Conservation (phyloP, 2,797 vertebrate genomes). For the Mormyrops boulengeri region DNA sequence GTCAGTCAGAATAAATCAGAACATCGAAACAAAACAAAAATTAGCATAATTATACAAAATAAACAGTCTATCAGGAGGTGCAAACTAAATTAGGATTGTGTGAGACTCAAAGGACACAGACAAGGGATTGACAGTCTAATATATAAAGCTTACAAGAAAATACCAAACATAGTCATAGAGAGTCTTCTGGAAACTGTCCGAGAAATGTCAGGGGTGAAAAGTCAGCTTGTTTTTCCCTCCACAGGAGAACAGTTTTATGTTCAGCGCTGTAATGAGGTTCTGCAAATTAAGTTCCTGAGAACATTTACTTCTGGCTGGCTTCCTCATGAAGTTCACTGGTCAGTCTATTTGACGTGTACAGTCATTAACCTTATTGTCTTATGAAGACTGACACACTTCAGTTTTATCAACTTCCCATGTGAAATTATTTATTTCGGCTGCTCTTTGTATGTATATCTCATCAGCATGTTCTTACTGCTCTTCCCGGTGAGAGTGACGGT, state of each 20-base stretch:
- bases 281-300: background rate
- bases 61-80: background rate
- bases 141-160: background rate
- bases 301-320: background rate
- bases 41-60: background rate
- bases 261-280: background rate
- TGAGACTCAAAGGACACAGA: background rate
- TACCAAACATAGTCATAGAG: background rate
- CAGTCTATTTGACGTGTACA: background rate
- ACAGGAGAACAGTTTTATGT: background rate
- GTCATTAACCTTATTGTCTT: background rate
- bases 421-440: background rate
- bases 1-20: constrained; percentile 4
- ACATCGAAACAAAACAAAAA: background rate
- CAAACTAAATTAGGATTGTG: background rate
- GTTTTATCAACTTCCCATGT: background rate
- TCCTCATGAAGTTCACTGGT: background rate
- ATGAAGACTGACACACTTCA: background rate
- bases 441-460: background rate
- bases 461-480: background rate
- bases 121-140: background rate
- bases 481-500: background rate
- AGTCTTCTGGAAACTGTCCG: background rate
- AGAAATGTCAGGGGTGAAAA: background rate
- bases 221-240: background rate